Conservation (phyloP, 2,797 vertebrate species). For the Peromyscus aztecus region DNA sequence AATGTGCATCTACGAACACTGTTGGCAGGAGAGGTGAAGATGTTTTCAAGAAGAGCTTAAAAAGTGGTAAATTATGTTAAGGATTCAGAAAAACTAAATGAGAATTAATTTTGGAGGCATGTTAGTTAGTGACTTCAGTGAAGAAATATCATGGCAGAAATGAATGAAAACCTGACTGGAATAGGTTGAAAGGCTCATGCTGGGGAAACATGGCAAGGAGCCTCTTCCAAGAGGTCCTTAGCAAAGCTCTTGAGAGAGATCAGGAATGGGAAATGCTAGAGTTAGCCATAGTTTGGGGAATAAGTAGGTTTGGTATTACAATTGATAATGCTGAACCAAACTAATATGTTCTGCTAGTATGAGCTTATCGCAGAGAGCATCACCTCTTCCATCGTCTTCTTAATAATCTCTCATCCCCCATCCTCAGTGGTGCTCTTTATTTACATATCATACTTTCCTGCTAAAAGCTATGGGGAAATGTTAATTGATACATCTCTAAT, state of each 20-base stretch:
- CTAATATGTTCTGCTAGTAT: background rate
- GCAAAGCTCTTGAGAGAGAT: background rate
- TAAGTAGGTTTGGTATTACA: background rate
- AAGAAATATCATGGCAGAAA: background rate
- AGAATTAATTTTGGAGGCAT: background rate
- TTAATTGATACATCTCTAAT: background rate
- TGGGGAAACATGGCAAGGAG: background rate
- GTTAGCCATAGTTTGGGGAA: background rate
- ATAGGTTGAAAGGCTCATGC: background rate
- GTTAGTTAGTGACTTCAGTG: background rate
- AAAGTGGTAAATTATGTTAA: background rate
- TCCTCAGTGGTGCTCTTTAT: background rate
- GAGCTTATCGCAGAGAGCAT: background rate
- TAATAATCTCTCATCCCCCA: background rate
- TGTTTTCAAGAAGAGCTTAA: background rate
- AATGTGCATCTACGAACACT: too few relatives aligned
- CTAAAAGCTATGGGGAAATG: background rate
- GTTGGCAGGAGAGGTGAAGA: background rate
- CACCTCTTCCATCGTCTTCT: background rate
- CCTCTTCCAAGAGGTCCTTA: background rate
- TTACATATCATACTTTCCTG: background rate
- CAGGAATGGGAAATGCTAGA: background rate
- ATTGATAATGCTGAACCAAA: background rate
- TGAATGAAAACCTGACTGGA: background rate
- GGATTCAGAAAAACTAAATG: background rate